A percentile compares a stretch with the other conserved stretches of the same genome.
Conservation (phyloP, 2,888 invertebrate species). For the Apodemia duryi region DNA sequence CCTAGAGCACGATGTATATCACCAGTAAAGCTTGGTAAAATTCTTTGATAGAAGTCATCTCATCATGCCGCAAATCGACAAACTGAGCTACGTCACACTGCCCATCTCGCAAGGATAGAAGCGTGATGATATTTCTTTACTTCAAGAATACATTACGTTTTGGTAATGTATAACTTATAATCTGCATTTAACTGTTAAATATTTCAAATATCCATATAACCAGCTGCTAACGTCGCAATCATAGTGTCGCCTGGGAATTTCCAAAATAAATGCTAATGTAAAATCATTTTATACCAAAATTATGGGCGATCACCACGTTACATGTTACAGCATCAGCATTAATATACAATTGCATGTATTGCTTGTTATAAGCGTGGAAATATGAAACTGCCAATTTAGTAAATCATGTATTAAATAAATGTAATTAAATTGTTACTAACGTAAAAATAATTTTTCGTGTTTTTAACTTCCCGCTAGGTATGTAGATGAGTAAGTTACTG, state of each 20-base stretch:
- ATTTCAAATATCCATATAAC: background rate
- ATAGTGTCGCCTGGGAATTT: background rate
- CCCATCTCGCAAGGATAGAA: too few relatives aligned
- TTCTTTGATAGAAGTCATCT: too few relatives aligned
- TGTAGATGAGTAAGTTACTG: too few relatives aligned
- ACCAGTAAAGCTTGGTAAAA: too few relatives aligned
- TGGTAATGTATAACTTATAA: background rate
- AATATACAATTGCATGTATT: background rate
- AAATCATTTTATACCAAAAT: constrained; percentile 2
- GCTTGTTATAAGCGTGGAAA: background rate
- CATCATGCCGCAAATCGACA: too few relatives aligned
- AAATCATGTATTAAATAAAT: background rate
- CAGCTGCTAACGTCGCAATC: background rate
- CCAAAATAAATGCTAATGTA: constrained; percentile 6
- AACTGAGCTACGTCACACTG: too few relatives aligned
- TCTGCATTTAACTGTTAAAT: background rate
- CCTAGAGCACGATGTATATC: too few relatives aligned
- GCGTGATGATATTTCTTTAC: too few relatives aligned
- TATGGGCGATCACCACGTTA: background rate
- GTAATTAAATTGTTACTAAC: too few relatives aligned
- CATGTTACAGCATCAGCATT: background rate
- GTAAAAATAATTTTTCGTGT: too few relatives aligned
- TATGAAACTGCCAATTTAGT: background rate
- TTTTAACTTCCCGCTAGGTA: too few relatives aligned
- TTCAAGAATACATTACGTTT: too few relatives aligned